Percentiles rank a stretch among this genome's conserved stretches.
Conservation (phyloP, 2,888 invertebrate species). For the Drosophila prostipennis region DNA sequence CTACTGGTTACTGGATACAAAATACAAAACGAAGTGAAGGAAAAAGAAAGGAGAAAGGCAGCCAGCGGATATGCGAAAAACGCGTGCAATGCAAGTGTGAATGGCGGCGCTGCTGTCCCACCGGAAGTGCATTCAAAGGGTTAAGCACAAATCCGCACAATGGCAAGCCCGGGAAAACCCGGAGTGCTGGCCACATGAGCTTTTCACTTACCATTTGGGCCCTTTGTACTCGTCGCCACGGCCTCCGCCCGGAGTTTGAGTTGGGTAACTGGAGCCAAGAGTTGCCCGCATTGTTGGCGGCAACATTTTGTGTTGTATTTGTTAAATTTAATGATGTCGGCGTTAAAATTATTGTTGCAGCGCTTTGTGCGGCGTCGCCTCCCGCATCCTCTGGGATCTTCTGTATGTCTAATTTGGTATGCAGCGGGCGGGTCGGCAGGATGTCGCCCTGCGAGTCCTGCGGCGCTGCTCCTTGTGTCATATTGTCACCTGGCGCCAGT, state of each 20-base stretch:
- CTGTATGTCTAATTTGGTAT: slow-evolving; percentile 81
- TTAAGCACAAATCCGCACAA: slow-evolving; percentile 69
- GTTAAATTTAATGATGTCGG: slow-evolving; percentile 82
- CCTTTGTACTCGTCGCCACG: slow-evolving; percentile 78
- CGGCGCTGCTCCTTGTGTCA: slow-evolving; percentile 57
- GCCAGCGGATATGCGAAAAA: slow-evolving; percentile 68
- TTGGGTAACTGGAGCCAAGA: slow-evolving; percentile 21
- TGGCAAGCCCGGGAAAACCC: slow-evolving; percentile 11
- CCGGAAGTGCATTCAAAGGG: slow-evolving; percentile 78
- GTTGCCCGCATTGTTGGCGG: slow-evolving; percentile 43
- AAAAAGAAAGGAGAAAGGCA: slow-evolving; percentile 16
- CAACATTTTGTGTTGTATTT: slow-evolving; percentile 66
- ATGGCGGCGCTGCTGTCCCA: slow-evolving; percentile 59
- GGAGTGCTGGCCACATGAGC: slow-evolving; percentile 44
- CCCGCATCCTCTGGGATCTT: slow-evolving; percentile 68
- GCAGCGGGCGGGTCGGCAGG: slow-evolving; percentile 41
- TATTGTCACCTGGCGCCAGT: slow-evolving; percentile 57
- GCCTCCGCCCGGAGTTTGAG: slow-evolving; percentile 26
- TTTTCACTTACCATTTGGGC: slow-evolving; percentile 82
- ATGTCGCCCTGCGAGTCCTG: slow-evolving; percentile 28
- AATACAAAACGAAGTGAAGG: slow-evolving; percentile 18
- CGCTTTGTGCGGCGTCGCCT: slow-evolving; percentile 63
- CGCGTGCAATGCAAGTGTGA: slow-evolving; percentile 68
- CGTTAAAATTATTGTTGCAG: slow-evolving; percentile 81
- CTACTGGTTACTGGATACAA: slow-evolving; percentile 3